Conservation (phyloP, 2,113 vertebrate genomes). For the Oplegnathus fasciatus region DNA sequence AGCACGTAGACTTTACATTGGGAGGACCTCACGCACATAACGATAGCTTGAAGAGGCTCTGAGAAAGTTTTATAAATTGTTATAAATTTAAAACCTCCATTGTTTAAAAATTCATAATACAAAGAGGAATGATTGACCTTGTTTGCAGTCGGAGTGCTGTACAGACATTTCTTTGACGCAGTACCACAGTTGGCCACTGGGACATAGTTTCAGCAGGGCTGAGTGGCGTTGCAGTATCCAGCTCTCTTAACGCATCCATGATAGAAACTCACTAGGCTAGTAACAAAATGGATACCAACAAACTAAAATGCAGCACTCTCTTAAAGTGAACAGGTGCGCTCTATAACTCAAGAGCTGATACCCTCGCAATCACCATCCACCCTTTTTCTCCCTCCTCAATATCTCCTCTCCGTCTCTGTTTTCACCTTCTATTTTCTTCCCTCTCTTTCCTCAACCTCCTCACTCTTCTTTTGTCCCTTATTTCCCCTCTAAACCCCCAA, state of each 20-base stretch:
- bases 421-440: background rate
- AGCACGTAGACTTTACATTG: background rate
- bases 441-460: background rate
- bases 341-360: background rate
- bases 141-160: background rate
- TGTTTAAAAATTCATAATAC: background rate
- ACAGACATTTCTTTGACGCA: background rate
- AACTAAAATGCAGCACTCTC: background rate
- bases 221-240: background rate
- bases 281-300: background rate
- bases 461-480: background rate
- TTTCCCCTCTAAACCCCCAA: background rate
- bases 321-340: background rate
- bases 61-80: background rate
- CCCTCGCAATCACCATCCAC: background rate
- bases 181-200: background rate
- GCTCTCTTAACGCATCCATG: background rate
- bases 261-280: background rate
- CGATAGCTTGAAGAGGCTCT: background rate
- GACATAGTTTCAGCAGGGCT: background rate
- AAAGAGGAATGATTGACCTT: background rate
- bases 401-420: no score
- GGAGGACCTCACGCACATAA: background rate
- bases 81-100: background rate
- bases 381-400: background rate